Evolutionary conservation across 2,888 invertebrate species (phyloP), one percentile per base, ranked within the genome.

Genomic region (Carcina quercana): DNA sequence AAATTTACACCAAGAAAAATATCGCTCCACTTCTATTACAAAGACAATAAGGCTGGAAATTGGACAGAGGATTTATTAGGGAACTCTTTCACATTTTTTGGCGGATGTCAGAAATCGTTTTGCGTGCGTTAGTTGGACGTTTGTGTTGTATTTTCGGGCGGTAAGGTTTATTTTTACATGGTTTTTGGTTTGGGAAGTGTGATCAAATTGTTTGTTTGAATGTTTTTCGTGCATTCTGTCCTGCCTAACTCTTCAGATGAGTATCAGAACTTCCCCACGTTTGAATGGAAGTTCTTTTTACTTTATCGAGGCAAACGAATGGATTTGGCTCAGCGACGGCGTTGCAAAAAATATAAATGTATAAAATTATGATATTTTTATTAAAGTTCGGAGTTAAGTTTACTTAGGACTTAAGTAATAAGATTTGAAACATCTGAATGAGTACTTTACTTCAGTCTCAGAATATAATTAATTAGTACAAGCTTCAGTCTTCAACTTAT

Each of bases 191-290:
- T 28, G 14, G 13, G 31, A 32, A 35, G 26, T 15, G 13, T 19
- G 25, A 42, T 27, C 36, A 42, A 50, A 43, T 45, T 29, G 39
- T 43, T 42, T 46, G 53, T 51, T 49, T 50, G 45, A 47, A 47
- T 51, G 53, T 51, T 65, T 61, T 58, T 62, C 60, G 56, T 59
- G 53, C 59, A 53, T 64, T 59, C 62, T 53, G 50, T 61, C 60
- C 63, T 57, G 52, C 46, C 56, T 52, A 58, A 59, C 61, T 63
- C 69, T 72, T 58, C 58, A 67, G 65, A 66, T 61, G 64, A 71
- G 72, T 64, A 64, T 64, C 66, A 52, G 56, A 62, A 59, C 57
- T 55, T 61, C 59, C 55, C 59, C 55, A 53, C 53, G 59, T 56
- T 53, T 46, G 50, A 47, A 41, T 38, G 27, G 35, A 31, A 34